These are phyloP conservation scores for Diarsia dahlii DNA, from an alignment of 2,888 invertebrate species.

Conservation along the genomic window DNA sequence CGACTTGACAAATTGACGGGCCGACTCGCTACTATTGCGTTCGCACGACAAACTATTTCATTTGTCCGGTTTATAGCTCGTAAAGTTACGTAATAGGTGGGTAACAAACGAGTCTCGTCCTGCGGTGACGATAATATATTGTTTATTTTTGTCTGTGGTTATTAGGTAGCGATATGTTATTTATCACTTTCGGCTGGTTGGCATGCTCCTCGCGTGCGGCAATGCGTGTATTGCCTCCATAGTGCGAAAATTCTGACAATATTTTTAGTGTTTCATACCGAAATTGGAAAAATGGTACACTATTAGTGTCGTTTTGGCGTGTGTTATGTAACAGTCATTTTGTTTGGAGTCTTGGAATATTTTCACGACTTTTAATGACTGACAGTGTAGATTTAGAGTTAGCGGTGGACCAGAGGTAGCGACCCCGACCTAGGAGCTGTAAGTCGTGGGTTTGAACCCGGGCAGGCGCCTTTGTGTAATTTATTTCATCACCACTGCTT, in stretches of 20 bases:
- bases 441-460: no score
- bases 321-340: not conserved
- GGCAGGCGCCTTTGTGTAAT: no score
- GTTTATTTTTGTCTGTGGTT: constrained; percentile 72
- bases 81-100: constrained; percentile 73
- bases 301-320: constrained; percentile 38
- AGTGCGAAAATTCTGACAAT: constrained; percentile 59
- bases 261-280: constrained; percentile 52
- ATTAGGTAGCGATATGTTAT: constrained; percentile 70
- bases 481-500: no score
- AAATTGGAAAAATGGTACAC: constrained; percentile 54
- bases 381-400: no score
- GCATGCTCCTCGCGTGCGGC: constrained; percentile 54
- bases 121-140: constrained; percentile 73
- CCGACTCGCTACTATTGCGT: constrained; percentile 70
- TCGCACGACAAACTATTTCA: constrained; percentile 78
- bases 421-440: no score
- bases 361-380: constrained; percentile 24
- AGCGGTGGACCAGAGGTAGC: no score
- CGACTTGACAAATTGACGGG: constrained; percentile 78
- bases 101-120: constrained; percentile 68
- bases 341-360: constrained; percentile 10
- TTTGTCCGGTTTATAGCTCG: constrained; percentile 81
- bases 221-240: constrained; percentile 62
- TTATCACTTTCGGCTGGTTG: constrained; percentile 64